A percentile compares a stretch with the other conserved stretches of the same genome.
phyloP scores from a whole-genome alignment of 2,113 vertebrate species.

The Heterotilapia buettikoferi region DNA sequence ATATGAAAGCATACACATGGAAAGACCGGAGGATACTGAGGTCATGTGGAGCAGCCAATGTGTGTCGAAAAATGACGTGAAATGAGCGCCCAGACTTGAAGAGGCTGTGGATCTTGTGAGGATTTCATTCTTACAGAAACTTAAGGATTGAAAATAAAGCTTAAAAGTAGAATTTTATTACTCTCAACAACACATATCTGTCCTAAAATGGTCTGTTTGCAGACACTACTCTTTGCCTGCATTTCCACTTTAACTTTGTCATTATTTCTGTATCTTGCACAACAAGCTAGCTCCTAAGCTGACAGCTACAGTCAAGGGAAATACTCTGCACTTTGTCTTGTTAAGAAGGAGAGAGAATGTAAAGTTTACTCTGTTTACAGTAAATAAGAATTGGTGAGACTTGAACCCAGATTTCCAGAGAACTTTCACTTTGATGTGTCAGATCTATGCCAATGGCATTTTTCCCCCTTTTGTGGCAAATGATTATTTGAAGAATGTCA shows the following conservation, averaged over 20 bases:
- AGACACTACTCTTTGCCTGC: not conserved
- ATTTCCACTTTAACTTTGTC: not conserved
- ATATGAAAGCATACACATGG: not conserved
- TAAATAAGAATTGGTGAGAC: not conserved
- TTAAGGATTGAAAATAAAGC: not conserved
- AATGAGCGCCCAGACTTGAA: not conserved
- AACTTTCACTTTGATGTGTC: not conserved
- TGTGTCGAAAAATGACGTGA: not conserved
- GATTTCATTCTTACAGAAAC: not conserved
- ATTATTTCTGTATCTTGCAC: not conserved
- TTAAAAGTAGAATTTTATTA: not conserved
- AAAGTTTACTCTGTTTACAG: not conserved
- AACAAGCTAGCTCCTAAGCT: not conserved
- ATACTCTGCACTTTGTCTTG: not conserved
- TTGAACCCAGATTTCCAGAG: not conserved
- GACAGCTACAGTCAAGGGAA: not conserved
- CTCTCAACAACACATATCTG: not conserved
- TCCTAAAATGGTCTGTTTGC: not conserved
- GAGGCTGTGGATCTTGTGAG: not conserved
- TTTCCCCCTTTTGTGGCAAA: fast-evolving
- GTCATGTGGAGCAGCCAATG: not conserved
- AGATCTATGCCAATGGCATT: not conserved
- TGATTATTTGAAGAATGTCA: not conserved
- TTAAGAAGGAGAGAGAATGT: not conserved
- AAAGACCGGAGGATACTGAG: not conserved